Percentiles rank a stretch among this genome's conserved stretches.
phyloP scores from a whole-genome alignment of 1,140 invertebrate species.

The Portunus trituberculatus region DNA sequence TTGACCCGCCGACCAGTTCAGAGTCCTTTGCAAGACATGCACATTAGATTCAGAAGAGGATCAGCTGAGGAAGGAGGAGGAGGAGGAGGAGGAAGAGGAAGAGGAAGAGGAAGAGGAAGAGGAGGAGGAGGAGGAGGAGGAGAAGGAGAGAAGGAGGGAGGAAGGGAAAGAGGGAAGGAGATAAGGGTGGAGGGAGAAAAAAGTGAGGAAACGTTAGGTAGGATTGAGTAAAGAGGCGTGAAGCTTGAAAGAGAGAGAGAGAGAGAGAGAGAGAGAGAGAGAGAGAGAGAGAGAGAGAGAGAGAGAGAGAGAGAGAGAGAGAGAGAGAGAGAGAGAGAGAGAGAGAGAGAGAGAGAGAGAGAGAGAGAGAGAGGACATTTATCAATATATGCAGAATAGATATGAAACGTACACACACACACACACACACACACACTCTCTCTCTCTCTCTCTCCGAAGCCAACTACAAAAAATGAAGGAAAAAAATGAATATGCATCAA shows the following conservation, averaged over 20 bases:
- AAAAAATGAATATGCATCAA: no score
- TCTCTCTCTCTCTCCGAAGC: no score
- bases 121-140: background rate
- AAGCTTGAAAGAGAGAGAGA: background rate
- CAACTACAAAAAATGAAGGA: no score
- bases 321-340: slow-evolving; percentile 18
- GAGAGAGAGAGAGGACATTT: background rate
- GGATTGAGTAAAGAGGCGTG: background rate
- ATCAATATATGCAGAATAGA: background rate
- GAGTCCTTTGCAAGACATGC: background rate
- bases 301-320: background rate
- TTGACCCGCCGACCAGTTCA: background rate
- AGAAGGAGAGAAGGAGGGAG: background rate
- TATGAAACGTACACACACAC: no score
- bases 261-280: background rate
- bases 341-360: background rate
- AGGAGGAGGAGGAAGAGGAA: background rate
- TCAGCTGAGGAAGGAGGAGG: background rate
- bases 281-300: background rate
- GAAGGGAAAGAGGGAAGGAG: background rate
- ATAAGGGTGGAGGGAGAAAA: background rate
- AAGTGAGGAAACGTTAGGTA: background rate
- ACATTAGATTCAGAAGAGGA: background rate
- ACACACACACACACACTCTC: no score
- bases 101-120: background rate